Conservation (phyloP, 2,797 vertebrate species). For the Morelia viridis region DNA sequence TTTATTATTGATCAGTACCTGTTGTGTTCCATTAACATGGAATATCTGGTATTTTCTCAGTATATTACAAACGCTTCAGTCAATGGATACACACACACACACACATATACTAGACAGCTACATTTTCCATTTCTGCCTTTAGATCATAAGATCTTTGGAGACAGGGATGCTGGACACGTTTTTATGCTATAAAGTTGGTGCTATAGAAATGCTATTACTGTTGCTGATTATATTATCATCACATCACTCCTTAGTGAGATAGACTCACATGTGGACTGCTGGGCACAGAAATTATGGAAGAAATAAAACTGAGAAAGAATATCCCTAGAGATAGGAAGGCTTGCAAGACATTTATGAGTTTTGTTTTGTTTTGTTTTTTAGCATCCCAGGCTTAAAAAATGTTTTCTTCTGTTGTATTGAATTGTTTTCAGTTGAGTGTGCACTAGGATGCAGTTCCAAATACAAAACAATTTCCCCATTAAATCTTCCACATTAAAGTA, state of each 20-base stretch:
- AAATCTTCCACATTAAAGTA: neutral
- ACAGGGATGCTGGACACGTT: neutral
- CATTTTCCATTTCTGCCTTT: neutral
- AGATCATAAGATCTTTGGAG: neutral
- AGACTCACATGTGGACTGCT: neutral
- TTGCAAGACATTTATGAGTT: neutral
- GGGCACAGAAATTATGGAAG: neutral
- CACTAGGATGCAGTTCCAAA: neutral
- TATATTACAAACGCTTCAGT: neutral
- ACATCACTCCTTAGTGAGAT: neutral
- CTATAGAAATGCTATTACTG: neutral
- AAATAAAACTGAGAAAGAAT: neutral
- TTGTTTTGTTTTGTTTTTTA: neutral
- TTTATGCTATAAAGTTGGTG: neutral
- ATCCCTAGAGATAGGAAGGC: neutral
- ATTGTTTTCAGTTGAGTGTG: neutral
- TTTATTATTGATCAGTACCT: neutral
- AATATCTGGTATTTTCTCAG: neutral
- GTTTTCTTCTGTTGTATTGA: neutral
- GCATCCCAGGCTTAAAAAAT: neutral
- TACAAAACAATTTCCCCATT: neutral
- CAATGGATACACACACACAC: neutral
- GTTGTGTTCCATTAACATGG: neutral
- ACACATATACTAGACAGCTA: neutral
- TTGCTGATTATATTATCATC: neutral